Base-by-base conservation (phyloP, 2,888 invertebrate species). In the Rhabditophanes sp. region DNA sequence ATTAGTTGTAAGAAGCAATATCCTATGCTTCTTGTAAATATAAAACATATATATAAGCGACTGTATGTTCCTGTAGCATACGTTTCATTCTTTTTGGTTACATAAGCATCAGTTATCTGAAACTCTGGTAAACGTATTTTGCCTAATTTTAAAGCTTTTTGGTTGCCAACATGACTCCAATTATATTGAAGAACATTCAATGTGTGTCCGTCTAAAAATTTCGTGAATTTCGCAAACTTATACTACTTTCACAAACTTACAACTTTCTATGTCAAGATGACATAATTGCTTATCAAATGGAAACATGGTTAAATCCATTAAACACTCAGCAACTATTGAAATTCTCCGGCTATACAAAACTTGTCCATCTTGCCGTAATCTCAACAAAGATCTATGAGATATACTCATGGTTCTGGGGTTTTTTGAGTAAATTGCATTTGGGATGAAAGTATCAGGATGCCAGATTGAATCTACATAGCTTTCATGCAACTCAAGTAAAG, bases 371-470 rank as follows among this genome's bases (percentile, higher is more conserved):
- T n/a, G n/a, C n/a, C n/a, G n/a, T n/a, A n/a, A n/a, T 47, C 60
- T 44, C n/a, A 64, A 42, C 14, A 64, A 31, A 2, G 62, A 59
- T 19, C 64, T 41, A 41, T 64, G 64, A 5, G 61, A 55, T 15
- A 65, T 57, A 4, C 53, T 53, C 14, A 58, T 49, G 18, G 54
- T 48, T 21, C 50, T 39, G 0, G 64, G 64, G 30, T 64, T 64
- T 34, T 60, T 56, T 3, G 59, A 60, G 5, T 54, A 40, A 17
- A 64, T 53, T 4, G 64, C 62, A 37, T 65, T 64, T 4, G 64
- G 64, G 11, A 52, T 37, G n/a, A n/a, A n/a, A n/a, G n/a, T 65
- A 37, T 65, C 64, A 2, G 64, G 64, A 33, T 55, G 55, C 63
- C 62, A 62, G 3, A 60, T 33, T n/a, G n/a, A n/a, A n/a, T n/a